Base-by-base conservation (phyloP, 2,888 invertebrate genomes). In the Tineola bisselliella region DNA sequence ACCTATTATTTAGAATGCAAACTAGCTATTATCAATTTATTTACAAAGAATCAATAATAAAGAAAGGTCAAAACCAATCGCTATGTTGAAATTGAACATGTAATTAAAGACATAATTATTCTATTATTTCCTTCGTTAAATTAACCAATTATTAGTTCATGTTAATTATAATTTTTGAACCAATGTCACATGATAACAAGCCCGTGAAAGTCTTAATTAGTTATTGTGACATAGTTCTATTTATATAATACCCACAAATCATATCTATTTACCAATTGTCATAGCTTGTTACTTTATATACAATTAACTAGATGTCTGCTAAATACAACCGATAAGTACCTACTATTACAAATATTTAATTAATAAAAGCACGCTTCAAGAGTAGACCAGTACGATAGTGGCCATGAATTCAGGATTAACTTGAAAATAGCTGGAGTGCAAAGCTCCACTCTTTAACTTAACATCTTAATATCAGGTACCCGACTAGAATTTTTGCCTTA, bases 21-120 rank as follows among this genome's bases (percentile, higher is more conserved):
- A 56, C 25, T 18, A 25, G n/a, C 18, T 18, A 56, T 25, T 56
- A 56, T 56, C 56, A 56, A 56, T 56, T 56, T 25, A 12, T 56
- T 1, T 56, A 25, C n/a, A 56, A 56, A 56, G 18, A 25, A 56
- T 25, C 56, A 56, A 56, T 25, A 56, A 56, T 25, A 56, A 56
- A 52, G n/a, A 52, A 52, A 56, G 56, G 56, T 56, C 56, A 56
- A 56, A 56, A 56, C 19, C 56, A 56, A 56, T 56, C 56, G 11
- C 56, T 56, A 56, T 56, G 56, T 56, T 56, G 56, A 19, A 56
- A 56, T n/a, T 12, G 2, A 56, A 19, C 30, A 19, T 56, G 56
- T 25, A 19, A 56, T 56, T 56, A 56, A 56, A 30, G 19, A 56
- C 6, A 11, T 56, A 56, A 56, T 56, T 56, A 56, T 17, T 54